These are phyloP conservation scores for Pteria penguin DNA, from an alignment of 2,888 invertebrate species.

Conservation along the genomic window DNA sequence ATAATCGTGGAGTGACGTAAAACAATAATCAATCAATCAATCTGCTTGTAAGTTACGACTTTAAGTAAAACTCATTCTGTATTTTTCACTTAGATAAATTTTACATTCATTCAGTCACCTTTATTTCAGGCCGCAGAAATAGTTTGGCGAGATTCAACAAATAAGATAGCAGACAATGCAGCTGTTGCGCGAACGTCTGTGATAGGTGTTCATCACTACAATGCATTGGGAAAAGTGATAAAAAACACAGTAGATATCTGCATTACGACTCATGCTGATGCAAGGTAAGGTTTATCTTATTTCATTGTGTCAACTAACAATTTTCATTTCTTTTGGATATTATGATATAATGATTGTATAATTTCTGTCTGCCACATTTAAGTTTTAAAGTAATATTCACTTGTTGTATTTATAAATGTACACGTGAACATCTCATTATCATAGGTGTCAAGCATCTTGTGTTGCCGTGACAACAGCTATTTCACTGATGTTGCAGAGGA, in stretches of 20 bases:
- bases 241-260: slow-evolving; percentile 74
- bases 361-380: too few relatives aligned
- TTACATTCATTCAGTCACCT: background rate
- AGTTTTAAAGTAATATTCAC: too few relatives aligned
- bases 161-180: slow-evolving; percentile 70
- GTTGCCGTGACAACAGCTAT: slow-evolving; percentile 75
- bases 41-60: too few relatives aligned
- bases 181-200: slow-evolving; percentile 73
- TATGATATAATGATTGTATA: too few relatives aligned
- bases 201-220: slow-evolving; percentile 72
- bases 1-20: too few relatives aligned
- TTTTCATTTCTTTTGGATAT: too few relatives aligned
- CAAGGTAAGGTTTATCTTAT: slow-evolving; percentile 63
- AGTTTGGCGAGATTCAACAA: slow-evolving; percentile 70
- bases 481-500: slow-evolving; percentile 72
- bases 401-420: too few relatives aligned
- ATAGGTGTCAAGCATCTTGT: slow-evolving; percentile 77
- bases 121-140: slow-evolving; percentile 72
- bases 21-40: too few relatives aligned
- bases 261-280: slow-evolving; percentile 72
- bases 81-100: too few relatives aligned
- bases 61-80: too few relatives aligned
- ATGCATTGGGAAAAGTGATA: slow-evolving; percentile 72
- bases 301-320: too few relatives aligned
- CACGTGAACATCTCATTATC: too few relatives aligned